Percentiles rank a stretch among this genome's conserved stretches.
phyloP scores from a whole-genome alignment of 1,140 invertebrate species.

The Orussus abietinus region DNA sequence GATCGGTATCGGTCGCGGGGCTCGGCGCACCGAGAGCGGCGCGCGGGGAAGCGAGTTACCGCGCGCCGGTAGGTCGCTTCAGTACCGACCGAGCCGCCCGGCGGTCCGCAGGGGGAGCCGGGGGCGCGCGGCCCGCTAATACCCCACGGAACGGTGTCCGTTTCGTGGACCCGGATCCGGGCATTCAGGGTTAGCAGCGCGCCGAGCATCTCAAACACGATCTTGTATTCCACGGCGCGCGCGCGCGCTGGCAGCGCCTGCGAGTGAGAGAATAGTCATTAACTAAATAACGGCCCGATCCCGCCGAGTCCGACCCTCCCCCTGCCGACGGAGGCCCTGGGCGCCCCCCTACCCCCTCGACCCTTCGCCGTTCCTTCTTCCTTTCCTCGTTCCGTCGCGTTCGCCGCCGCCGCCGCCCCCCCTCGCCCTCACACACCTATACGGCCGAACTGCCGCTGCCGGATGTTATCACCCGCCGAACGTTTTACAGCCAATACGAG shows the following conservation, averaged over 20 bases:
- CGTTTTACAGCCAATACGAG: constrained; percentile 33
- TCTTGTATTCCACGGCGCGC: constrained; percentile 43
- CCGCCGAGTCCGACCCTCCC: constrained; percentile 9
- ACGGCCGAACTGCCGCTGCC: constrained; percentile 26
- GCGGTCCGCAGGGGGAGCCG: too few species aligned
- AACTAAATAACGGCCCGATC: constrained; percentile 42
- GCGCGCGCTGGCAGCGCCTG: constrained; percentile 31
- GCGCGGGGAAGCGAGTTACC: too few species aligned
- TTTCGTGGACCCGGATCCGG: constrained; percentile 39
- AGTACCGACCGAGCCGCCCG: too few species aligned
- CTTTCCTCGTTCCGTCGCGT: constrained; percentile 23
- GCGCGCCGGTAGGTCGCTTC: too few species aligned
- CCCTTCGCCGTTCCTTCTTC: constrained; percentile 23
- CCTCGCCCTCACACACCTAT: constrained; percentile 20
- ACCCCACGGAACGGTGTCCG: constrained; percentile 13
- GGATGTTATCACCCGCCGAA: constrained; percentile 33
- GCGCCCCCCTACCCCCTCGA: neutral
- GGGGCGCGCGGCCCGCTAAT: too few species aligned
- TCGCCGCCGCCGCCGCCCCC: constrained; percentile 27
- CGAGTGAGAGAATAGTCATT: constrained; percentile 48
- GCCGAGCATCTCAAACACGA: constrained; percentile 51
- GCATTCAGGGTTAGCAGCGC: constrained; percentile 24
- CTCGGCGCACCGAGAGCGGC: too few species aligned
- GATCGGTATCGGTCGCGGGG: too few species aligned
- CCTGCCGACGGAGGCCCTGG: neutral